A percentile compares a stretch with the other conserved stretches of the same genome.
Conservation (phyloP, 1,140 invertebrate genomes). For the Gyrodactylus bullatarudis region DNA sequence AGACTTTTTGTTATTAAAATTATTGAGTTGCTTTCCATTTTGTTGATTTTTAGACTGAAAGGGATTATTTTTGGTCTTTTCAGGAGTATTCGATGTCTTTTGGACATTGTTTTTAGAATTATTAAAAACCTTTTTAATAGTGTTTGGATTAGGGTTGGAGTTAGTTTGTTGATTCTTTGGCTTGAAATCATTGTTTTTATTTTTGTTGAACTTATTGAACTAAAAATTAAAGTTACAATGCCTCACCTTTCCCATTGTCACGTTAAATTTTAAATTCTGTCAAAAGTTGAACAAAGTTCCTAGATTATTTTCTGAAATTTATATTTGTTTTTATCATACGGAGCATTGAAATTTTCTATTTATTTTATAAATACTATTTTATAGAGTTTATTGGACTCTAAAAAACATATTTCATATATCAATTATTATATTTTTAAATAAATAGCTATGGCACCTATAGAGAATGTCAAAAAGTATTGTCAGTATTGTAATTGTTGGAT, state of each 20-base stretch:
- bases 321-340: too few relatives aligned
- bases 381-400: too few relatives aligned
- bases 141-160: background rate
- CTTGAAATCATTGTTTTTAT: background rate
- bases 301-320: too few relatives aligned
- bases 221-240: background rate
- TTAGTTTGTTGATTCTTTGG: background rate
- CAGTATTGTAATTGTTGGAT: slow-evolving; percentile 3
- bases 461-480: slow-evolving; percentile 4
- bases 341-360: too few relatives aligned
- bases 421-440: background rate
- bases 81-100: background rate
- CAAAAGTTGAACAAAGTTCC: background rate
- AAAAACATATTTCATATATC: too few relatives aligned
- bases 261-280: background rate
- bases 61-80: background rate
- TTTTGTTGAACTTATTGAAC: background rate
- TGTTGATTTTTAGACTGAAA: background rate
- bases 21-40: background rate
- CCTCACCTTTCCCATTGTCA: background rate
- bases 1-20: background rate
- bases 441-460: background rate
- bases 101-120: background rate
- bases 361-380: too few relatives aligned
- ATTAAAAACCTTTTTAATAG: background rate